Conservation (phyloP, 2,888 invertebrate species). For the Caenorhabditis sp. region DNA sequence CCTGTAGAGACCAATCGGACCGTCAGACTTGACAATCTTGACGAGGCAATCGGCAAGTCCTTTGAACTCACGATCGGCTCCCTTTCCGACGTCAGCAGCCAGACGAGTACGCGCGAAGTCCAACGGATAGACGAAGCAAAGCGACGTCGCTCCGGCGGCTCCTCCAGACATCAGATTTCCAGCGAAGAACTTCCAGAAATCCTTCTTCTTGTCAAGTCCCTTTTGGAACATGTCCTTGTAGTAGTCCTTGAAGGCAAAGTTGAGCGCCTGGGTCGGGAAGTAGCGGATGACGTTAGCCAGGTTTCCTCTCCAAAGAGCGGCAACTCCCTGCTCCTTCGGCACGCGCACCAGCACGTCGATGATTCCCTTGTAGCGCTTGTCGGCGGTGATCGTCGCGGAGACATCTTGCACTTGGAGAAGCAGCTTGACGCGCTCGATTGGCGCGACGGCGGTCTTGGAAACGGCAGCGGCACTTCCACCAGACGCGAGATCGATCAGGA, state of each 20-base stretch:
- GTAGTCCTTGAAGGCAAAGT: conserved; percentile 90
- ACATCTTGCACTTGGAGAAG: conserved; percentile 73
- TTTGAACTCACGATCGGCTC: conserved; percentile 87
- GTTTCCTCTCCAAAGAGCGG: conserved; percentile 81
- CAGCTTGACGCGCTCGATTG: conserved; percentile 92
- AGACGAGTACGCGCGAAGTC: conserved; percentile 94
- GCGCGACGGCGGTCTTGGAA: conserved; percentile 94
- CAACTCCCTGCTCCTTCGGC: conserved; percentile 78
- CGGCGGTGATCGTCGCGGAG: conserved; percentile 70
- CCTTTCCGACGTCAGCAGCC: conserved; percentile 91
- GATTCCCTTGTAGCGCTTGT: conserved; percentile 77
- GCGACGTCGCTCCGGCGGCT: conserved; percentile 93
- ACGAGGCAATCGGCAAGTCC: conserved; percentile 90
- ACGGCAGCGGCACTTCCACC: conserved; percentile 85
- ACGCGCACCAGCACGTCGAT: conserved; percentile 72
- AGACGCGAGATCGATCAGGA: conserved; percentile 71
- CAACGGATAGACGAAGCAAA: conserved; percentile 94
- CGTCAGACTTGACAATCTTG: conserved; percentile 88
- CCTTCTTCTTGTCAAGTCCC: conserved; percentile 88
- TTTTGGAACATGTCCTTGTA: conserved; percentile 74
- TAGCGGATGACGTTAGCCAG: conserved; percentile 82
- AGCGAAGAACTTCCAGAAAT: conserved; percentile 85
- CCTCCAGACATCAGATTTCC: conserved; percentile 91
- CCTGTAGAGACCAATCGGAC: conserved; percentile 87
- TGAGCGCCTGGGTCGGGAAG: conserved; percentile 93